phyloP scores from a whole-genome alignment of 2,888 invertebrate genomes.

The Troglohyphantes excavatus region DNA sequence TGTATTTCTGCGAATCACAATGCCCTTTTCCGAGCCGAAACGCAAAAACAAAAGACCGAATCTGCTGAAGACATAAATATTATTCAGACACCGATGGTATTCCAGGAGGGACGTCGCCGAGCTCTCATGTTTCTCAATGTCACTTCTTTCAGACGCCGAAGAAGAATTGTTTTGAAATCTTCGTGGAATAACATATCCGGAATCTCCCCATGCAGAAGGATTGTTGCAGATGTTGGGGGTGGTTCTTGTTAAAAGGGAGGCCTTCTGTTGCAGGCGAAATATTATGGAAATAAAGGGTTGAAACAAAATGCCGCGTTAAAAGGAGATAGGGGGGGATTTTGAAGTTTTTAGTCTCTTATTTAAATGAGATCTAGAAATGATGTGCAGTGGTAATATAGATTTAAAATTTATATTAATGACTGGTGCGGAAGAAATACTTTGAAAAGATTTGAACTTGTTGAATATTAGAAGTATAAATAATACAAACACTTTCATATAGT shows the following conservation, averaged over 20 bases:
- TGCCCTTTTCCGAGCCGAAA: background rate
- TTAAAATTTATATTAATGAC: no score
- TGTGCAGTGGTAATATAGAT: no score
- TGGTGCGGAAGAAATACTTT: no score
- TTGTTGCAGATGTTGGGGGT: background rate
- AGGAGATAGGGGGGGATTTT: no score
- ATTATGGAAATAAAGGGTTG: slow-evolving; percentile 17
- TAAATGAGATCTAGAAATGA: no score
- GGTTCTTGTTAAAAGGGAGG: slow-evolving; percentile 30
- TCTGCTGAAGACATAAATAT: slow-evolving; percentile 7
- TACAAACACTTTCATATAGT: no score
- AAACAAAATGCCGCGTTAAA: no score
- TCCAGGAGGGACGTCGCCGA: background rate
- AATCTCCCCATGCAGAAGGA: background rate
- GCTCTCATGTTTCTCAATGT: slow-evolving; percentile 48
- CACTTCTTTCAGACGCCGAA: slow-evolving; percentile 15
- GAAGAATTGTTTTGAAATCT: slow-evolving; percentile 30
- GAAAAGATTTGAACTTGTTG: no score
- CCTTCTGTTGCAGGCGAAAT: background rate
- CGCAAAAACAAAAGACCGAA: background rate
- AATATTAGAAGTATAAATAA: no score
- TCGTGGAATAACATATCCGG: slow-evolving; percentile 6
- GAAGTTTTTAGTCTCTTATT: no score
- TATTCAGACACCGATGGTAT: slow-evolving; percentile 3
- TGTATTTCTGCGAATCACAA: background rate